phyloP scores from a whole-genome alignment of 2,113 vertebrate genomes.

The Physeter macrocephalus region DNA sequence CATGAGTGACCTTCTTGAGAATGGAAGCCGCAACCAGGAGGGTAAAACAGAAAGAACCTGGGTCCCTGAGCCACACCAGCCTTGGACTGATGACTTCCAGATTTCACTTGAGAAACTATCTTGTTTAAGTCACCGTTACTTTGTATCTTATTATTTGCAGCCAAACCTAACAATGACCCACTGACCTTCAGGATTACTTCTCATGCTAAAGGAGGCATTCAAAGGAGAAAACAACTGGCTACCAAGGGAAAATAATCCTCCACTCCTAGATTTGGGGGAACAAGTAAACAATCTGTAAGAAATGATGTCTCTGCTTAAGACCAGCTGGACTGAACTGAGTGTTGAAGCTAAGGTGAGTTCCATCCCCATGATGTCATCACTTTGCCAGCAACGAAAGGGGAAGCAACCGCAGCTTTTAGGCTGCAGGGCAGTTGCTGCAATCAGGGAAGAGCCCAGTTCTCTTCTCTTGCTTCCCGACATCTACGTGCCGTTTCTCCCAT shows the following conservation, averaged over 20 bases:
- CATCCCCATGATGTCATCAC: fast-evolving
- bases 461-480: no score
- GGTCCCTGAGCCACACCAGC: not conserved
- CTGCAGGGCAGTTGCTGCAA: not conserved
- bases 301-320: not conserved
- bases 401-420: not conserved
- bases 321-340: not conserved
- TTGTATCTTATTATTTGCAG: not conserved
- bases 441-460: not conserved
- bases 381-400: not conserved
- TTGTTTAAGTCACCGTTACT: not conserved
- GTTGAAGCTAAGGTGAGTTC: fast-evolving
- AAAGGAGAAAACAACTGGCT: not conserved
- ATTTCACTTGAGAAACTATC: not conserved
- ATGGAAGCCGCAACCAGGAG: not conserved
- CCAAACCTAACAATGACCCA: not conserved
- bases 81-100: not conserved
- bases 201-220: not conserved
- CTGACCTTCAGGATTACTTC: not conserved
- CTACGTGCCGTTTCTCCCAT: not conserved
- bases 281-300: not conserved
- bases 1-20: not conserved
- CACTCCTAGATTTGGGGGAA: not conserved
- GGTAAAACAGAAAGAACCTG: not conserved
- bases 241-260: not conserved